Evolutionary conservation across 2,113 vertebrate genomes (phyloP).

Genomic region (Perognathus longimembris): DNA sequence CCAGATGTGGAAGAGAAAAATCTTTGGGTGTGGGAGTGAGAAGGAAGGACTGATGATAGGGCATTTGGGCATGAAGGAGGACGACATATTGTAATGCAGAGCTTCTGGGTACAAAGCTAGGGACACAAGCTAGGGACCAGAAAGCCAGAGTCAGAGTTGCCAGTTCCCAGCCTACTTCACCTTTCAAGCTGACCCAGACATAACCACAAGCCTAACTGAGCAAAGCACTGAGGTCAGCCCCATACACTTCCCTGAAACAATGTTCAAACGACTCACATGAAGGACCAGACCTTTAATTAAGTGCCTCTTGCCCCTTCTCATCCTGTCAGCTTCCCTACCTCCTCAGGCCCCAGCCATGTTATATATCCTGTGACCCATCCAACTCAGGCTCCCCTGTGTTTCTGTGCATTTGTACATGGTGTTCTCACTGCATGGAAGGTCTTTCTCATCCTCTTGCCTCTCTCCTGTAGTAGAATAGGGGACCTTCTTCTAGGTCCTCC

Average conservation of each 20-base stretch:
- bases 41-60: slow-evolving; percentile 17
- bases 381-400: background rate
- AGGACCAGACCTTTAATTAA: background rate
- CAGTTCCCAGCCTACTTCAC: slow-evolving; percentile 42
- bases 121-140: slow-evolving; percentile 11
- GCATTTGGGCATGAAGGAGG: background rate
- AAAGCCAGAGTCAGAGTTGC: slow-evolving; percentile 38
- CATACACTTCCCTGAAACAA: background rate
- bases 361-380: background rate
- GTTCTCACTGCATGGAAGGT: background rate
- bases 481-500: background rate
- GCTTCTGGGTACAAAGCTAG: slow-evolving; percentile 27
- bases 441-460: background rate
- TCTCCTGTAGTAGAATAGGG: background rate
- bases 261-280: background rate
- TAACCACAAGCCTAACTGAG: slow-evolving; percentile 44
- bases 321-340: background rate
- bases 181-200: slow-evolving; percentile 38
- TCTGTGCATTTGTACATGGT: background rate
- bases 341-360: background rate
- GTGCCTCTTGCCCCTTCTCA: background rate
- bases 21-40: background rate
- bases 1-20: background rate
- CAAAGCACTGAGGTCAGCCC: slow-evolving; percentile 3
- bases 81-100: background rate